A percentile compares a stretch with the other conserved stretches of the same genome.
phyloP scores from a whole-genome alignment of 1,140 invertebrate genomes.

The Brachionus plicatilis region DNA sequence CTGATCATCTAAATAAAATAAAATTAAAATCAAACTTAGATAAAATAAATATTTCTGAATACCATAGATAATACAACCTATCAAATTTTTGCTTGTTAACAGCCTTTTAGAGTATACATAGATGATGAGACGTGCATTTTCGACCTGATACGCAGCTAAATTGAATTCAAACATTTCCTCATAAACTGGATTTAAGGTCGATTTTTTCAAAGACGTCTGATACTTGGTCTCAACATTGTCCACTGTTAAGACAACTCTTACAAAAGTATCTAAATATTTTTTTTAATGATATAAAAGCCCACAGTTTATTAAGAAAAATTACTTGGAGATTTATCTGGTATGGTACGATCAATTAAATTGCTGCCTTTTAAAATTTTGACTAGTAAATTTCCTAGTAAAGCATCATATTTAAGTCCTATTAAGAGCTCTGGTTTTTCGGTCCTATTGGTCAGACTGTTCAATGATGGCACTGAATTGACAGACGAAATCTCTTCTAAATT shows the following conservation, averaged over 20 bases:
- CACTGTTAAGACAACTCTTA: background rate
- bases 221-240: conserved; percentile 35
- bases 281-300: background rate
- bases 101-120: conserved; percentile 15
- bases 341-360: conserved; percentile 20
- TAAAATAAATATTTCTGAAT: background rate
- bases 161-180: conserved; percentile 34
- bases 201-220: conserved; percentile 15
- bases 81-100: conserved; percentile 16
- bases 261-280: background rate
- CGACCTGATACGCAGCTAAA: conserved; percentile 34
- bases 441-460: background rate
- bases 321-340: conserved; percentile 25
- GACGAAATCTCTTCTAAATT: conserved; percentile 8
- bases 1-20: conserved; percentile 9
- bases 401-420: conserved; percentile 24
- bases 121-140: conserved; percentile 25
- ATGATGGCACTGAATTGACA: background rate
- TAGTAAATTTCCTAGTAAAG: conserved; percentile 16
- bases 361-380: background rate
- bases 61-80: conserved; percentile 30
- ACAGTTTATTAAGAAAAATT: background rate
- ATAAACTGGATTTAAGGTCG: background rate
- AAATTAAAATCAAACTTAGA: background rate
- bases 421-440: background rate